Evolutionary conservation across 2,797 vertebrate genomes (phyloP), one percentile per base, ranked within the genome.

Genomic region (Lepilemur septentrionalis): DNA sequence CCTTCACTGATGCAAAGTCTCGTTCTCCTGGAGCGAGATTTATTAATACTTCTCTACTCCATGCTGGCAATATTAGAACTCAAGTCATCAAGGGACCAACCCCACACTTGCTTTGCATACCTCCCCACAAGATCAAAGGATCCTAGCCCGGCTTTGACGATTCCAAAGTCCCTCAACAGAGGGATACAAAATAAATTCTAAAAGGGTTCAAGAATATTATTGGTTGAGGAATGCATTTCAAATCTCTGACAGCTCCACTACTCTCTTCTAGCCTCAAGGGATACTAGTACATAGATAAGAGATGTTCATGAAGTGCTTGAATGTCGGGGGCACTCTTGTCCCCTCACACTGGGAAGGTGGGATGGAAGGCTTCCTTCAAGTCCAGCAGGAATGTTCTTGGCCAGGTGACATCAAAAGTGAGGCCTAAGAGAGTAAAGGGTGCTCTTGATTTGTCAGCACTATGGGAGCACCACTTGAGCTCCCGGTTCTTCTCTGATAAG

Each of bases 381-480:
- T 17, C n/a, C 59, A 67, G 30, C 1, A 25, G 13, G 4, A 10
- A 67, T 25, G n/a, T 20, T 76, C 4, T 65, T 52, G 59, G 48
- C 20, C 70, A 50, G 35, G 14, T 59, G 50, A 48, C 22, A 23
- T 48, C 17, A n/a, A 61, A 79, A 63, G 28, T 18, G 75, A 52
- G 57, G 4, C 6, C 18, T 46, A 32, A 30, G 17, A 78, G 20
- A 55, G 7, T 28, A n/a, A 55, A 91, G 14, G 32, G 18, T 38
- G 32, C 32, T 25, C 86, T 85, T 38, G 35, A 61, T 80, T 55
- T 30, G 0, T 57, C 22, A 25, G 17, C 50, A 50, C 28, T 41
- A 10, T 13, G 2, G 9, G 25, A 23, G 11, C 9, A 8, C 17
- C 15, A 65, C 1, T 4, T 5, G 3, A n/a, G 48, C 20, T 46